phyloP scores from a whole-genome alignment of 2,888 invertebrate genomes.

The Baronia brevicornis region DNA sequence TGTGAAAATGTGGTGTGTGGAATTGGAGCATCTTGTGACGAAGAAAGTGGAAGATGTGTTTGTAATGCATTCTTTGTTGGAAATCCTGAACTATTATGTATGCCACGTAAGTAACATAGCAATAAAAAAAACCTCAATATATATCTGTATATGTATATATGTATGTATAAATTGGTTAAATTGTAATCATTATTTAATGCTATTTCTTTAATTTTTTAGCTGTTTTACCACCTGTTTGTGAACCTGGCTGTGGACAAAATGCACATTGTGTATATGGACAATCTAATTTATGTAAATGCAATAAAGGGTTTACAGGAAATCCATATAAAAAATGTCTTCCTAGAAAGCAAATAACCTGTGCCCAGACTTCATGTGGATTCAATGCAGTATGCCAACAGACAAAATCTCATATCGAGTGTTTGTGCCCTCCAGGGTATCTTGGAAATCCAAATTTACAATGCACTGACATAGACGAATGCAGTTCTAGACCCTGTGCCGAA shows the following conservation, averaged over 20 bases:
- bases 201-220: constrained; percentile 67
- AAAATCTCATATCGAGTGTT: constrained; percentile 83
- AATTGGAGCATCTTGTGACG: constrained; percentile 90
- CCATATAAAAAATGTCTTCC: constrained; percentile 88
- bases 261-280: constrained; percentile 91
- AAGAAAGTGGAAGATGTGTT: constrained; percentile 86
- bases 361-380: constrained; percentile 82
- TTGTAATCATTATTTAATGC: constrained; percentile 1
- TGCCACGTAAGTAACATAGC: constrained; percentile 85
- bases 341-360: constrained; percentile 82
- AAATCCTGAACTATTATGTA: constrained; percentile 91
- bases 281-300: constrained; percentile 86
- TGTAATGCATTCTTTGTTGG: constrained; percentile 92
- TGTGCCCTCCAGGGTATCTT: constrained; percentile 87
- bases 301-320: constrained; percentile 89
- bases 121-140: constrained; percentile 1
- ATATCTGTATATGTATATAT: constrained; percentile 7
- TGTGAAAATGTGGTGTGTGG: constrained; percentile 92
- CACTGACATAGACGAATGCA: constrained; percentile 89
- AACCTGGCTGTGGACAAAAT: constrained; percentile 86
- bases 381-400: constrained; percentile 88
- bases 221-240: constrained; percentile 84
- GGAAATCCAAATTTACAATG: constrained; percentile 93
- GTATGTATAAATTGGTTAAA: constrained; percentile 4
- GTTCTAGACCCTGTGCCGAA: constrained; percentile 84